phyloP scores from a whole-genome alignment of 2,113 vertebrate species.

The Crotophaga sulcirostris region DNA sequence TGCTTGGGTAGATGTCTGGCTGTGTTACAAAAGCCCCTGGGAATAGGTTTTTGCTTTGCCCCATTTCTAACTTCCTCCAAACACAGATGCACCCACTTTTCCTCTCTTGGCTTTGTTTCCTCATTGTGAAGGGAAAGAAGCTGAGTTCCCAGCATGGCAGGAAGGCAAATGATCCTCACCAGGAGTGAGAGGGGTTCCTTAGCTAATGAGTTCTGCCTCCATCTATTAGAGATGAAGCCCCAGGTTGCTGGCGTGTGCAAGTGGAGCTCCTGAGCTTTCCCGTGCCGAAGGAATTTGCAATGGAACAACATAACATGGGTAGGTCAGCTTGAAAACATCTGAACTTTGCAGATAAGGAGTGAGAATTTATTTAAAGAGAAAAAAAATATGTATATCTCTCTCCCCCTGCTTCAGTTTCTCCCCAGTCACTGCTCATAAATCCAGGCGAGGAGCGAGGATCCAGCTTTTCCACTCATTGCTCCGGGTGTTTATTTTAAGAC shows the following conservation, averaged over 20 bases:
- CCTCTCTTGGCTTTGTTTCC: conserved; percentile 1
- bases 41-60: background rate
- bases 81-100: background rate
- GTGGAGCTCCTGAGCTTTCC: background rate
- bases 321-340: conserved; percentile 57
- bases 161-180: background rate
- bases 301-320: background rate
- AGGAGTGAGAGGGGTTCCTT: background rate
- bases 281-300: background rate
- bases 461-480: background rate
- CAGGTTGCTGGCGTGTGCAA: background rate
- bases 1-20: background rate
- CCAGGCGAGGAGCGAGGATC: background rate
- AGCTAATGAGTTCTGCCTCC: background rate
- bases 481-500: background rate
- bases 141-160: background rate
- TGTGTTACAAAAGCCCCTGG: background rate
- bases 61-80: background rate
- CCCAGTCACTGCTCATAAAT: background rate
- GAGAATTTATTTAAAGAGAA: conserved; percentile 18
- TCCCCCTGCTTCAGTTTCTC: background rate
- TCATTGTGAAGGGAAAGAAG: background rate
- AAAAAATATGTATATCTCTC: background rate
- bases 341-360: conserved; percentile 55
- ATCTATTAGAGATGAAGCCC: background rate